Evolutionary conservation across 2,797 vertebrate species (phyloP).

Genomic region (Apogon hyalosoma): DNA sequence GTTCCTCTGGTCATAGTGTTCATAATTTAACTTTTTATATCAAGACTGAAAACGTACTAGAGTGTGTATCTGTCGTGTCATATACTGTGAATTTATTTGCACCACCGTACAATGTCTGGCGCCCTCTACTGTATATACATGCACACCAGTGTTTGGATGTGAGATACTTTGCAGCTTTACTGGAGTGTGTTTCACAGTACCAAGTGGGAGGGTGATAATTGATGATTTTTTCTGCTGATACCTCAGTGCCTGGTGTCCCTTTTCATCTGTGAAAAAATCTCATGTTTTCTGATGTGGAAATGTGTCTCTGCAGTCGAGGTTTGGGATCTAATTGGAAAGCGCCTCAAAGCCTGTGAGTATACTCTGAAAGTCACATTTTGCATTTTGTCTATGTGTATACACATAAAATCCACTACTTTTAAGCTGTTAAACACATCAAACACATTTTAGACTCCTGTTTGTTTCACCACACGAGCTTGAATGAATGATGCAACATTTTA

Average conservation of each 20-base stretch:
- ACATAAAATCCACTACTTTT: too few species aligned
- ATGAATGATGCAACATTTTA: slow-evolving; percentile 8
- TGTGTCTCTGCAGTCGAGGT: slow-evolving; percentile 5
- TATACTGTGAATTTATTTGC: too few species aligned
- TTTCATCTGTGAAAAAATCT: slow-evolving; percentile 21
- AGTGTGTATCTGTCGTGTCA: too few species aligned
- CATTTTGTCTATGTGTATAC: neutral
- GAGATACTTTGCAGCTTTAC: too few species aligned
- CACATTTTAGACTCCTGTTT: too few species aligned
- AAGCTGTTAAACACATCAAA: too few species aligned
- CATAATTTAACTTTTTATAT: too few species aligned
- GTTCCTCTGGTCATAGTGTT: too few species aligned
- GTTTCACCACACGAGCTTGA: slow-evolving; percentile 22
- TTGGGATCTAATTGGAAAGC: neutral
- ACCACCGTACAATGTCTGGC: too few species aligned
- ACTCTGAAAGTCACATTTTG: neutral
- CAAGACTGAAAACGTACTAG: too few species aligned
- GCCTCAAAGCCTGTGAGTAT: neutral
- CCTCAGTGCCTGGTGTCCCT: slow-evolving; percentile 17
- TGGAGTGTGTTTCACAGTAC: neutral
- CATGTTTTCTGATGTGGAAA: slow-evolving; percentile 29
- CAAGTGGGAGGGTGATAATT: slow-evolving; percentile 41
- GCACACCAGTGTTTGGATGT: neutral
- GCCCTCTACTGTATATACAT: too few species aligned
- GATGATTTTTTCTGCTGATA: slow-evolving; percentile 21